Conservation (phyloP, 53 echinoderm and acorn worm species). For the Crossaster papposus region DNA sequence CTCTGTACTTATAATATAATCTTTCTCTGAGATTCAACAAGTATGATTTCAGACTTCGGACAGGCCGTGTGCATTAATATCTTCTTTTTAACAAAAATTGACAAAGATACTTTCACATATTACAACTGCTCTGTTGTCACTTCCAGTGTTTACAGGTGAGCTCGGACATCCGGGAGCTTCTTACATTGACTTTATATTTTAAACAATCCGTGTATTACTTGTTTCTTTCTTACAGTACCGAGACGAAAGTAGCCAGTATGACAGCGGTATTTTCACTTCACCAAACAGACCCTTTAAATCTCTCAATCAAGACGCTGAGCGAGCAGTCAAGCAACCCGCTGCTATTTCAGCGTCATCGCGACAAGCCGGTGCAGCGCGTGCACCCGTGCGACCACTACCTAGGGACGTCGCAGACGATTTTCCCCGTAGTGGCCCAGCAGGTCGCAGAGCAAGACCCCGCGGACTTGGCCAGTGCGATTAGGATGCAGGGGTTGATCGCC, state of each 20-base stretch:
- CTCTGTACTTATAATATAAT: too few relatives aligned
- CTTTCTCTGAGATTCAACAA: too few relatives aligned
- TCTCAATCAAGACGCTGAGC: slow-evolving; percentile 13
- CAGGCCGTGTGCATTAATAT: too few relatives aligned
- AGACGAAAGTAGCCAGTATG: background rate
- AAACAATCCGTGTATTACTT: background rate
- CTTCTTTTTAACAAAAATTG: too few relatives aligned
- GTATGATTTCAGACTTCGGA: too few relatives aligned
- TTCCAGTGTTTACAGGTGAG: too few relatives aligned
- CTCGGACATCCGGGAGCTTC: too few relatives aligned
- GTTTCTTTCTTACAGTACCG: slow-evolving; percentile 10
- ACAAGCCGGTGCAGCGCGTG: slow-evolving; percentile 42
- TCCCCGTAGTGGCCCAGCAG: background rate
- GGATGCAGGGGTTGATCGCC: slow-evolving; percentile 32
- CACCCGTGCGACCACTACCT: slow-evolving; percentile 9
- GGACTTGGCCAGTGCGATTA: background rate
- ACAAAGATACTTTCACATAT: too few relatives aligned
- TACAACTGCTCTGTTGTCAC: too few relatives aligned
- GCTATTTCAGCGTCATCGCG: slow-evolving; percentile 4
- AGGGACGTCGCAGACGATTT: background rate
- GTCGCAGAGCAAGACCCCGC: background rate
- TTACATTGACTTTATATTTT: too few relatives aligned
- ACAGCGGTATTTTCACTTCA: slow-evolving; percentile 29
- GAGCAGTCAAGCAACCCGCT: background rate
- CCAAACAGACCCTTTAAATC: slow-evolving; percentile 34